phyloP scores from a whole-genome alignment of 2,113 vertebrate genomes.

The Bubalus kerabau region DNA sequence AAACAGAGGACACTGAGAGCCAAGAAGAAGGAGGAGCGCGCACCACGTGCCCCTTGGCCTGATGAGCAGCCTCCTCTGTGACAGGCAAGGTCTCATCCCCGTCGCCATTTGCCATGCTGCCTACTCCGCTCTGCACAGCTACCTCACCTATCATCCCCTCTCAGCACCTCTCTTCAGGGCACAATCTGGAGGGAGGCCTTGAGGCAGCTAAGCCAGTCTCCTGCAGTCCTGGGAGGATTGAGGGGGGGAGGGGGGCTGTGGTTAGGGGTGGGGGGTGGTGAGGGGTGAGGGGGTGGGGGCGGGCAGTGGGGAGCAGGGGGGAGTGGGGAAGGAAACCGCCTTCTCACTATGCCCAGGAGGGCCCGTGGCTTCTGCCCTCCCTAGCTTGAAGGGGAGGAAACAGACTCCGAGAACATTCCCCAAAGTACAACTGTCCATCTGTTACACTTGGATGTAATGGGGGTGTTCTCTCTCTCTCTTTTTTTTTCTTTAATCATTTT shows the following conservation, averaged over 20 bases:
- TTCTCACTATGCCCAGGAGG: constrained; percentile 46
- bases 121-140: not conserved
- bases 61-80: not conserved
- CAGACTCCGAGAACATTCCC: constrained; percentile 52
- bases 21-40: not conserved
- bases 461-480: constrained; percentile 56
- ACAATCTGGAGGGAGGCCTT: constrained; percentile 1
- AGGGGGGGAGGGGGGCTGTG: not conserved
- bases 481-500: constrained; percentile 68
- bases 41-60: not conserved
- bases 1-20: not conserved
- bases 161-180: not conserved
- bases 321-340: constrained; percentile 13
- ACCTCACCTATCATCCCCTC: not conserved
- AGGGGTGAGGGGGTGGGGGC: too few relatives aligned
- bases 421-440: constrained; percentile 78
- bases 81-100: not conserved
- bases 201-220: constrained; percentile 38
- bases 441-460: constrained; percentile 73
- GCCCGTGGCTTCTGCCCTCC: constrained; percentile 62
- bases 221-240: not conserved
- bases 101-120: not conserved
- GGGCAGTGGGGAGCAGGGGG: not conserved
- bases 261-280: fast-evolving
- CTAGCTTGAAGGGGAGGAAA: constrained; percentile 65